Evolutionary conservation across 2,113 vertebrate species (phyloP), one percentile per base, ranked within the genome.

Genomic region (Okapia johnstoni): DNA sequence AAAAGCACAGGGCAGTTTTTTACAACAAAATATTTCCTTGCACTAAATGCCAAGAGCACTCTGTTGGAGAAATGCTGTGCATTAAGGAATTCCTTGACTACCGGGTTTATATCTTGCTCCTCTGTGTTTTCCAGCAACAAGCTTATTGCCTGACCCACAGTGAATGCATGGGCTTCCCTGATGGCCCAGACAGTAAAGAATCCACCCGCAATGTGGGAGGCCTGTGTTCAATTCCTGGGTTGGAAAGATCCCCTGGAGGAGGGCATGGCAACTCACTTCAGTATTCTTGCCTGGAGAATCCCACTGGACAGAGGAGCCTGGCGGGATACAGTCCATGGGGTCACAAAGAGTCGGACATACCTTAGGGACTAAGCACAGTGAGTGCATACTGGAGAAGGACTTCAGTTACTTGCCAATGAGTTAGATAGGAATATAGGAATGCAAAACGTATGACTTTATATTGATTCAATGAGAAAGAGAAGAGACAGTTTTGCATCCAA

Each of bases 401-500:
- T 61, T 57, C 48, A 76, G 25, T 21, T 46, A 30, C 63, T 96
- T 94, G 36, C 19, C 70, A 79, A 3, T 23, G 57, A 95, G 25
- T 5, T 33, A 48, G 81, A 54, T 2, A 52, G 11, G 50, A 88
- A 77, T 7, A 93, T 13, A 70, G 25, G 0, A 88, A 91, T 88
- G 60, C 52, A 92, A 83, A 86, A 92, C 84, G 25, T 50, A 77
- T 80, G 85, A 30, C 36, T 84, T 94, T 63, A 10, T 80, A 86
- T 83, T 60, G 61, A 92, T 91, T 92, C 43, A 33, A 0, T n/a
- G 25, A 14, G 54, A 17, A 19, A 86, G 16, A 85, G 5, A 30
- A 57, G 21, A 52, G 17, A 8, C 3, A 48, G 26, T 55, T 46
- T 79, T 46, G 8, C 6, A 14, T 61, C 33, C 70, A 36, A 96